These are phyloP conservation scores for Podilymbus podiceps DNA, from an alignment of 2,113 vertebrate species.

Conservation along the genomic window DNA sequence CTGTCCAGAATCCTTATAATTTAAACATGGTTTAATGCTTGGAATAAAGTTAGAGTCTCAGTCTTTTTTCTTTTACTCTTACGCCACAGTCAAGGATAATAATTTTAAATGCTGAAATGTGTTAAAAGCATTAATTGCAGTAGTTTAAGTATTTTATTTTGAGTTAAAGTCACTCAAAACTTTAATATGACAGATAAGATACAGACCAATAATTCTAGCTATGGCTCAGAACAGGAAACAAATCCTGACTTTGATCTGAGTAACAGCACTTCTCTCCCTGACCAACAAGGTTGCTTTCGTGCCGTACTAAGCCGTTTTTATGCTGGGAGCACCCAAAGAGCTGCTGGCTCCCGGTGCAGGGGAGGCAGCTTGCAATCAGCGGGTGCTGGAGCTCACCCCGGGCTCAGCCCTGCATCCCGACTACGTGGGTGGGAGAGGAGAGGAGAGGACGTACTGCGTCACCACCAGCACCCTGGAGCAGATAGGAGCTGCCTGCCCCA, in stretches of 20 bases:
- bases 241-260: constrained; percentile 31
- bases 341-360: not conserved
- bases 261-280: not conserved
- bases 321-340: not conserved
- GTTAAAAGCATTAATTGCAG: constrained; percentile 29
- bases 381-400: fast-evolving
- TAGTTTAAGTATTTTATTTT: constrained; percentile 18
- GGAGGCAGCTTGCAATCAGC: not conserved
- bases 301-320: not conserved
- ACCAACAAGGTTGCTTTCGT: not conserved
- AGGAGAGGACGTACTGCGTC: not conserved
- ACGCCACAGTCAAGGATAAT: constrained; percentile 7
- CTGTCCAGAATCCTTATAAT: constrained; percentile 50
- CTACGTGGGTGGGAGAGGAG: fast-evolving
- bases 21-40: constrained; percentile 43
- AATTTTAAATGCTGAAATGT: constrained; percentile 8
- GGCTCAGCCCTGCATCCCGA: fast-evolving
- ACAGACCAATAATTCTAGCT: not conserved
- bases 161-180: constrained; percentile 28
- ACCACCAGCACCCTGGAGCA: not conserved
- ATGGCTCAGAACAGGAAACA: not conserved
- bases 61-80: not conserved
- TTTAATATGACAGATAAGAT: constrained; percentile 41
- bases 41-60: constrained; percentile 34
- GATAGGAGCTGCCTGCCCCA: not conserved